phyloP scores from a whole-genome alignment of 1,140 invertebrate species.

The Littorina saxatilis region DNA sequence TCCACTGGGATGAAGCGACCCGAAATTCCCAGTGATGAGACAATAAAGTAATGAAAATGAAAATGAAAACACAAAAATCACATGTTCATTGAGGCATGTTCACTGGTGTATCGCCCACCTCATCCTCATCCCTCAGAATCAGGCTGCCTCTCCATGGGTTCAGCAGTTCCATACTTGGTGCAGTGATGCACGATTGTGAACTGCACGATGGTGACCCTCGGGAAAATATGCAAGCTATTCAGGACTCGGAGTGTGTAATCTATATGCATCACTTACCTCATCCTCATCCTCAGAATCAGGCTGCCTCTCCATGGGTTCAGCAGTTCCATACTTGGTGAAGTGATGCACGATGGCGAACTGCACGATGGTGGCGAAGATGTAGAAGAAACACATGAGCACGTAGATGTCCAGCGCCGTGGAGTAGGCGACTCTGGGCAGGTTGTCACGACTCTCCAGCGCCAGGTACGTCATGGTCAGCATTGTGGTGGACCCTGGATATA shows the following conservation, averaged over 20 bases:
- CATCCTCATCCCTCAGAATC: too few relatives aligned
- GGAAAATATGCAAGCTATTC: too few relatives aligned
- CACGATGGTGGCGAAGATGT: slow-evolving; percentile 89
- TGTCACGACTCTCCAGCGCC: slow-evolving; percentile 88
- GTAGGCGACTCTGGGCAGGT: slow-evolving; percentile 91
- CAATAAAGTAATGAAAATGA: too few relatives aligned
- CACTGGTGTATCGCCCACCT: too few relatives aligned
- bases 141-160: slow-evolving; percentile 13
- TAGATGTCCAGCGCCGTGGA: slow-evolving; percentile 92
- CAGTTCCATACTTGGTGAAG: slow-evolving; percentile 92
- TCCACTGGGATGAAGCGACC: too few relatives aligned
- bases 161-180: slow-evolving; percentile 91
- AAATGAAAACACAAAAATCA: too few relatives aligned
- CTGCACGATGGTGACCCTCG: slow-evolving; percentile 85
- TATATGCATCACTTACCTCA: slow-evolving; percentile 15
- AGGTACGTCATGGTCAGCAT: slow-evolving; percentile 93
- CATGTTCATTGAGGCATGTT: too few relatives aligned
- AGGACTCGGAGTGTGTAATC: too few relatives aligned
- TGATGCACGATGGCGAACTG: slow-evolving; percentile 91
- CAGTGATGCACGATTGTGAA: slow-evolving; percentile 93
- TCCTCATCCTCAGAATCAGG: slow-evolving; percentile 34
- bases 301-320: slow-evolving; percentile 74
- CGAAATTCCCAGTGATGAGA: too few relatives aligned
- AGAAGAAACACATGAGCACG: slow-evolving; percentile 90
- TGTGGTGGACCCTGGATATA: slow-evolving; percentile 86